phyloP scores from a whole-genome alignment of 2,797 vertebrate genomes.

The Semaprochilodus insignis region DNA sequence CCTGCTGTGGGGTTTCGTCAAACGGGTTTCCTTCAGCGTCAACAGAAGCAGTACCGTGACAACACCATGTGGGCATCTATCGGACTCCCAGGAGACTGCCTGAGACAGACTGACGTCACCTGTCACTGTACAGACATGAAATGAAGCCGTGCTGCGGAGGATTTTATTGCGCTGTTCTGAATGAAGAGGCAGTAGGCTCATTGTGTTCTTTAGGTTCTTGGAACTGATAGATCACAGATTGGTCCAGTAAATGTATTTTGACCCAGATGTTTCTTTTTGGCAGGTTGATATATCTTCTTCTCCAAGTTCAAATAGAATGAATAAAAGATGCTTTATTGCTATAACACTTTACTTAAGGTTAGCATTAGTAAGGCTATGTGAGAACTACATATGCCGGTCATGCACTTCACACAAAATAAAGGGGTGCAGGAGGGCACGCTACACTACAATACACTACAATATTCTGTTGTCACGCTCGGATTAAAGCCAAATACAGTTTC shows the following conservation, averaged over 20 bases:
- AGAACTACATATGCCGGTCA: too few species aligned
- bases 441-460: too few species aligned
- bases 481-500: too few species aligned
- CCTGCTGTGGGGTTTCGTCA: constrained; percentile 42
- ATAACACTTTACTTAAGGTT: too few species aligned
- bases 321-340: neutral
- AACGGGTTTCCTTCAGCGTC: constrained; percentile 47
- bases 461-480: too few species aligned
- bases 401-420: too few species aligned
- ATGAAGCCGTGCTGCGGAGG: constrained; percentile 36
- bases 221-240: constrained; percentile 9
- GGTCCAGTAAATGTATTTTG: neutral
- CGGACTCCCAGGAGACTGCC: constrained; percentile 64
- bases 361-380: too few species aligned
- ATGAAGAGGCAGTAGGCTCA: neutral
- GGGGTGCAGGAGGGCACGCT: too few species aligned
- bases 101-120: constrained; percentile 64
- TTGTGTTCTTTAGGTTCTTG: neutral
- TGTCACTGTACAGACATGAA: constrained; percentile 59
- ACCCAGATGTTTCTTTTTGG: neutral
- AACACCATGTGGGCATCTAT: constrained; percentile 74
- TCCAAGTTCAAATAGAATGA: too few species aligned
- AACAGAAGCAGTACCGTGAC: constrained; percentile 65
- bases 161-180: constrained; percentile 23
- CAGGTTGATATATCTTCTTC: neutral